Conservation (phyloP, 1,140 invertebrate species). For the Paracyclopina nana region DNA sequence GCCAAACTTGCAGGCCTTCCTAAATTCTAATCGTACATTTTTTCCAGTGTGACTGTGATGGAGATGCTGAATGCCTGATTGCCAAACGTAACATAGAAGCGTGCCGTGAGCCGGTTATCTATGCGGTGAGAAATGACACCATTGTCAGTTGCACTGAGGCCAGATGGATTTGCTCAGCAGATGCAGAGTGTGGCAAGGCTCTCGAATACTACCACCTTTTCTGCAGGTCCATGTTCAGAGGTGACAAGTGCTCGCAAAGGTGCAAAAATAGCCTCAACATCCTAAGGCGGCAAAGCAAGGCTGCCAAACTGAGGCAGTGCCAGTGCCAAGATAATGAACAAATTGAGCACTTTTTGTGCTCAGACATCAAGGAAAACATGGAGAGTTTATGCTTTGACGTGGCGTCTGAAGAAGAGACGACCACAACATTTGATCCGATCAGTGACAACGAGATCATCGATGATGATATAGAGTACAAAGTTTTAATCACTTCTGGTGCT, state of each 20-base stretch:
- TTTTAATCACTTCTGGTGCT: too few species aligned
- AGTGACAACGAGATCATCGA: too few species aligned
- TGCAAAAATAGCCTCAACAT: conserved; percentile 51
- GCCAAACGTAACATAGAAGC: conserved; percentile 45
- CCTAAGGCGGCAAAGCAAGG: conserved; percentile 49
- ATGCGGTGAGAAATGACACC: conserved; percentile 39
- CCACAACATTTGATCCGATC: too few species aligned
- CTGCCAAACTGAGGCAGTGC: conserved; percentile 49
- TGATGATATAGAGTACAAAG: too few species aligned
- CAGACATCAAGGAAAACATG: conserved; percentile 42
- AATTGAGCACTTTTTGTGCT: conserved; percentile 40
- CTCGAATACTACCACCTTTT: conserved; percentile 46
- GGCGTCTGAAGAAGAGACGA: too few species aligned
- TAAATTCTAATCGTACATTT: conserved; percentile 23
- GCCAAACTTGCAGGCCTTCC: conserved; percentile 5
- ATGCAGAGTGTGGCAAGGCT: conserved; percentile 48
- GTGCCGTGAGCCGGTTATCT: conserved; percentile 41
- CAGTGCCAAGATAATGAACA: conserved; percentile 47
- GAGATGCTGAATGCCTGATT: conserved; percentile 34
- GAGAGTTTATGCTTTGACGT: conserved; percentile 45
- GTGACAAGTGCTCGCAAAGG: conserved; percentile 46
- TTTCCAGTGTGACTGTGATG: conserved; percentile 43
- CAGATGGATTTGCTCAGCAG: conserved; percentile 52
- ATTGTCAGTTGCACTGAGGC: conserved; percentile 48
- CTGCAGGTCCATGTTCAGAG: conserved; percentile 51